Evolutionary conservation across 2,113 vertebrate genomes (phyloP), one percentile per base, ranked within the genome.

Genomic region (Tragelaphus strepsiceros): DNA sequence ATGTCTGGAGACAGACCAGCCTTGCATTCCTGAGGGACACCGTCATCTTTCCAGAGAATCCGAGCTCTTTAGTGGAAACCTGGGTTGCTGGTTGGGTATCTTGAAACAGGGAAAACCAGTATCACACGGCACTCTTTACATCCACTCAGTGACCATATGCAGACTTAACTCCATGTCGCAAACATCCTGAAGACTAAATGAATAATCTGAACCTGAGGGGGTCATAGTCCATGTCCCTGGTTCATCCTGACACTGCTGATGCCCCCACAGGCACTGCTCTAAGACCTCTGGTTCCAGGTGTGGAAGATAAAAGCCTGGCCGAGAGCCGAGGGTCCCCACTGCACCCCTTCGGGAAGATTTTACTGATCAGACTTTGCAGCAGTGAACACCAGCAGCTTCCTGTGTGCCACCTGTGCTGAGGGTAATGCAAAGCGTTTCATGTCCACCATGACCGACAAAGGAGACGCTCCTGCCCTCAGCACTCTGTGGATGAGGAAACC

Each of bases 361-460:
- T 28, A 16, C 22, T 46, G 35, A 74, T 43, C 53, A 43, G 64
- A 39, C n/a, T n/a, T 88, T 22, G 43, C 19, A 12, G 80, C 80
- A n/a, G 62, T 17, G 4, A 35, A n/a, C 39, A 6, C 71, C 35
- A 24, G 22, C 15, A 43, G 62, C 39, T 58, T 17, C 19, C 26
- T 6, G 9, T 2, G 6, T 15, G 17, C 56, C 30, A 11, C n/a
- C 0, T 30, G 21, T 2, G 13, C 24, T 26, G 46, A 85, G 67
- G 39, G 43, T n/a, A 6, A 46, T 6, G 21, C 5, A 28, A 24
- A 11, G 51, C 19, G 35, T 11, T 61, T 67, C 16, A 10, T n/a
- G 80, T 56, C 58, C 24, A 85, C 43, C n/a, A 49, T 17, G 30
- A n/a, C 11, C 15, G 3, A 58, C 2, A 1, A 78, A 78, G 82